Evolutionary conservation across 2,888 invertebrate genomes (phyloP).

Genomic region (Octodonta nipae): DNA sequence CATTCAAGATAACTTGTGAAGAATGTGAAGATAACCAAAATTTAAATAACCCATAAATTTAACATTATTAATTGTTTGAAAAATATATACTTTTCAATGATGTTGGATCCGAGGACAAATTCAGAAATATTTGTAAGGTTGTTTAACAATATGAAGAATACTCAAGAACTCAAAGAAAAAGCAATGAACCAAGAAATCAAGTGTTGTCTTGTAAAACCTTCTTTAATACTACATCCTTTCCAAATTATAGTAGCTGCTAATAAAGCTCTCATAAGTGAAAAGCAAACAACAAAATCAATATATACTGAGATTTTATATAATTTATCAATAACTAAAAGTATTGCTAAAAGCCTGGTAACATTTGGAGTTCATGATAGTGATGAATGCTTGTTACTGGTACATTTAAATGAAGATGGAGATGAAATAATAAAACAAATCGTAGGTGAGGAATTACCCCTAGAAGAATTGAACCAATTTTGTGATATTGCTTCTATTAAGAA

Average conservation of each 20-base stretch:
- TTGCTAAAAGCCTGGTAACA: conserved; percentile 49
- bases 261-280: conserved; percentile 44
- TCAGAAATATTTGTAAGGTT: conserved; percentile 35
- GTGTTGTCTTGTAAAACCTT: conserved; percentile 50
- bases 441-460: conserved; percentile 41
- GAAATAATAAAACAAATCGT: conserved; percentile 34
- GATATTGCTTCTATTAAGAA: conserved; percentile 42
- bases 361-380: conserved; percentile 47
- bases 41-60: too few relatives aligned
- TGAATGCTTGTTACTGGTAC: conserved; percentile 36
- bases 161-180: conserved; percentile 40
- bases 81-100: too few relatives aligned
- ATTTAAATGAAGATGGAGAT: conserved; percentile 30
- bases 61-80: too few relatives aligned
- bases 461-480: conserved; percentile 36
- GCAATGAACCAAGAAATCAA: conserved; percentile 43
- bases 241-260: conserved; percentile 55
- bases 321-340: conserved; percentile 54
- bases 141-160: conserved; percentile 46
- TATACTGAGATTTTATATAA: conserved; percentile 55
- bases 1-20: too few relatives aligned
- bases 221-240: conserved; percentile 45
- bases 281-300: conserved; percentile 47
- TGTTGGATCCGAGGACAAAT: conserved; percentile 23
- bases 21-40: too few relatives aligned